Conservation (phyloP, 2,113 vertebrate genomes). For the Tragelaphus imberbis region DNA sequence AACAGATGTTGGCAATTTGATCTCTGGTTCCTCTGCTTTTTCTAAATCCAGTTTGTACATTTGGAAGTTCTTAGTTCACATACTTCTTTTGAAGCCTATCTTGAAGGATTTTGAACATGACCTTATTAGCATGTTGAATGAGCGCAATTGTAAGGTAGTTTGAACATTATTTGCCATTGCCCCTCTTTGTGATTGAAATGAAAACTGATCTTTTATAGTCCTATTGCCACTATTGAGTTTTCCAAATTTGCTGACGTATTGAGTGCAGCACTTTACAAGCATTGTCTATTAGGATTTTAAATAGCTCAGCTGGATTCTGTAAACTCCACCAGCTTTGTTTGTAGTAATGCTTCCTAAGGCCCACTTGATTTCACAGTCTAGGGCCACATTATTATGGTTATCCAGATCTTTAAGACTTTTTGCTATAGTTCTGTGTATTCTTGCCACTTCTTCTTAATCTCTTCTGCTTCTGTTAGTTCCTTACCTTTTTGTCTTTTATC, state of each 20-base stretch:
- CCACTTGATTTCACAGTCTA: background rate
- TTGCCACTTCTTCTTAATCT: background rate
- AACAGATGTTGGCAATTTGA: background rate
- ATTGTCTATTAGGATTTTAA: background rate
- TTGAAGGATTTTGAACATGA: background rate
- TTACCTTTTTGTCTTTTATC: background rate
- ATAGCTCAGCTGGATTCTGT: background rate
- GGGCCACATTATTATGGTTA: background rate
- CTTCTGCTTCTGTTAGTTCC: background rate
- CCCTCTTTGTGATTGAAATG: background rate
- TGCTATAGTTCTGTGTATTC: background rate
- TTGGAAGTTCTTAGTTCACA: background rate
- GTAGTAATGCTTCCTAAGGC: background rate
- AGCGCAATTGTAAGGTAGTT: background rate
- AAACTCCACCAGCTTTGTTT: background rate
- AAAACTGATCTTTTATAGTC: background rate
- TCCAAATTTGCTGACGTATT: background rate
- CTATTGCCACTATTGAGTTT: background rate
- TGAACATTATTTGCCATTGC: background rate
- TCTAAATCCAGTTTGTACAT: background rate
- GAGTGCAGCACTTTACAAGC: background rate
- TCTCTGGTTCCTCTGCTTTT: background rate
- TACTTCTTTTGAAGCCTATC: background rate
- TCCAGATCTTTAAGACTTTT: background rate
- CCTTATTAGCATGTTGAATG: background rate